Base-by-base conservation (phyloP, 2,797 vertebrate genomes). In the Hemibagrus guttatus region DNA sequence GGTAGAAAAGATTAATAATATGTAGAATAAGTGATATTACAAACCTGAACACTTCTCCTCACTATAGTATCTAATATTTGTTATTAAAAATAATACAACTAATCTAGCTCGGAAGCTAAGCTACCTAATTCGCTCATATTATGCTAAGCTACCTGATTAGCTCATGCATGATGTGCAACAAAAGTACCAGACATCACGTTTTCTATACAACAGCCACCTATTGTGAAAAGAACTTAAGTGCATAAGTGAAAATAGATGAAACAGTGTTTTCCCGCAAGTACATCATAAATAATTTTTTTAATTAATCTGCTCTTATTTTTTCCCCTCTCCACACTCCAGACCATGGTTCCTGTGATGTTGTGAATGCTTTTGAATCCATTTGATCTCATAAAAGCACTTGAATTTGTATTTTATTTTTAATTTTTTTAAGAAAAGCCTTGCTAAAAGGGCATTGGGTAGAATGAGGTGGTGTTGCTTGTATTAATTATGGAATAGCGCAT, bases 331-430 rank as follows among this genome's bases (percentile, higher is more conserved):
- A 66, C 63, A 72, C 11, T 71, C 59, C 46, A 42, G 66, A 68
- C 9, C 35, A 54, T 52, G 6, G 42, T 82, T 88, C 81, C 28
- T 75, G 83, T 91, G 86, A 90, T 79, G 78, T 91, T 86, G 28
- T 82, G 26, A 86, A 75, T 88, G 69, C 76, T 81, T 58, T 85
- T 81, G 11, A 83, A n/a, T 35, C 35, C 11, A 72, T 81, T 74
- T 82, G 56, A 86, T 59, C n/a, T 71, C 14, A 63, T 87, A 78
- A 83, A 87, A 79, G 35, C 61, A 14, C 86, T 78, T 54, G n/a
- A 75, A 26, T 49, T 49, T 49, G 46, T 6, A 8, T 58, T 76
- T 61, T 61, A n/a, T 26, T 28, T 58, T 76, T 61, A 42, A n/a
- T 26, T 28, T 14, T 84, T 31, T 56, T n/a, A 2, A 21, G 46